These are phyloP conservation scores for Calycopis cecrops DNA, from an alignment of 1,140 invertebrate genomes.

Conservation along the genomic window DNA sequence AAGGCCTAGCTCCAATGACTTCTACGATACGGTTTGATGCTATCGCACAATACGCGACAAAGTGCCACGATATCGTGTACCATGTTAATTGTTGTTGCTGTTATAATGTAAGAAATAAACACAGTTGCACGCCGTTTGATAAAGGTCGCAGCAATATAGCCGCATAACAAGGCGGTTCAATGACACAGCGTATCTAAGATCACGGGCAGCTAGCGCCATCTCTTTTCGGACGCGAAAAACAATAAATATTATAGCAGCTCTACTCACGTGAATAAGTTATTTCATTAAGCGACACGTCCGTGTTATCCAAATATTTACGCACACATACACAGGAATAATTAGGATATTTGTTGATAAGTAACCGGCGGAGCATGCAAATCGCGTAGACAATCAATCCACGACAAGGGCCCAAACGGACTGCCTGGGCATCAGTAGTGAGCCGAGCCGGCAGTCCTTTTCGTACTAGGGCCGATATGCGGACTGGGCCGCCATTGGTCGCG, in stretches of 20 bases:
- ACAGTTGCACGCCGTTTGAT: conserved; percentile 24
- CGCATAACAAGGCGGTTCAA: conserved; percentile 20
- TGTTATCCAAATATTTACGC: conserved; percentile 34
- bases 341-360: conserved; percentile 49
- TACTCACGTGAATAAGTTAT: conserved; percentile 52
- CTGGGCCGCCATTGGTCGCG: conserved; percentile 45
- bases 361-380: conserved; percentile 37
- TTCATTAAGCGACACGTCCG: conserved; percentile 28
- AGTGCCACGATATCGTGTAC: background rate
- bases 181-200: conserved; percentile 33
- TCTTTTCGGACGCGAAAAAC: conserved; percentile 32
- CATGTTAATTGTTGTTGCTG: conserved; percentile 10
- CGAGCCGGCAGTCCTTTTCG: conserved; percentile 44
- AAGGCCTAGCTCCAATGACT: background rate
- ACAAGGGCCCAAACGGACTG: conserved; percentile 63
- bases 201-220: conserved; percentile 63
- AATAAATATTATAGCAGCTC: conserved; percentile 36
- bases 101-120: conserved; percentile 28
- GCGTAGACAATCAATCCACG: conserved; percentile 43
- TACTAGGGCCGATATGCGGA: conserved; percentile 44
- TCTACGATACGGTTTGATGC: background rate
- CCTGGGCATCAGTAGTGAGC: conserved; percentile 32
- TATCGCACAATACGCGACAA: background rate
- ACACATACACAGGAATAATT: conserved; percentile 41
- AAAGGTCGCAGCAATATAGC: conserved; percentile 27